Evolutionary conservation across 2,113 vertebrate genomes (phyloP).

Genomic region (Addax nasomaculatus): DNA sequence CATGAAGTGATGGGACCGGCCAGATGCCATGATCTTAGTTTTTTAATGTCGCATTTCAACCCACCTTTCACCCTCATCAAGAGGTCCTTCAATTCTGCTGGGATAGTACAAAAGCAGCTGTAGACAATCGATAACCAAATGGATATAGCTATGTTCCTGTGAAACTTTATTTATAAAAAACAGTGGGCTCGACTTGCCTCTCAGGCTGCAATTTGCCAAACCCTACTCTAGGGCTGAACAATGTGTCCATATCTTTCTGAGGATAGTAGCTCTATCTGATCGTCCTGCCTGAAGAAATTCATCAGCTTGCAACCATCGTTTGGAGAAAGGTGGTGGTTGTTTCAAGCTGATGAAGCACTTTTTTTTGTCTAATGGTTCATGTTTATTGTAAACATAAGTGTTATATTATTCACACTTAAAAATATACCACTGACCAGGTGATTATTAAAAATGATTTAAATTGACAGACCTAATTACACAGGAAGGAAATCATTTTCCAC

Average conservation of each 20-base stretch:
- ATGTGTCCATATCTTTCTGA: neutral
- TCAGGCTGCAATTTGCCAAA: rapidly evolving
- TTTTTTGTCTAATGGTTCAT: neutral
- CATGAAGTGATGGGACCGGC: neutral
- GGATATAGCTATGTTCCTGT: neutral
- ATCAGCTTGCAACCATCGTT: neutral
- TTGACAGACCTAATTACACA: constrained; percentile 52
- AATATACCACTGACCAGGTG: constrained; percentile 54
- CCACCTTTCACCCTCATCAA: neutral
- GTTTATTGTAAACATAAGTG: constrained; percentile 4
- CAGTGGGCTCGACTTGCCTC: neutral
- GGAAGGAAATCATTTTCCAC: constrained; percentile 48
- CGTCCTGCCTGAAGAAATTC: neutral
- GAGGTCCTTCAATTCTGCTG: neutral
- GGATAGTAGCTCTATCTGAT: neutral
- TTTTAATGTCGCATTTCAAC: neutral
- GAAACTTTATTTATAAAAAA: constrained; percentile 11
- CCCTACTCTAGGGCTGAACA: neutral
- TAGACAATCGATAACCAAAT: neutral
- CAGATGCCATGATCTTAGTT: neutral
- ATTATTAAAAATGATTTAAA: constrained; percentile 64
- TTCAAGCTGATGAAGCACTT: constrained; percentile 11
- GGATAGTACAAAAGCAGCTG: neutral
- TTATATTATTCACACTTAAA: constrained; percentile 62
- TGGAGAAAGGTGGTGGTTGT: rapidly evolving